These are phyloP conservation scores for Machimus atricapillus DNA, from an alignment of 2,888 invertebrate species.

Conservation along the genomic window DNA sequence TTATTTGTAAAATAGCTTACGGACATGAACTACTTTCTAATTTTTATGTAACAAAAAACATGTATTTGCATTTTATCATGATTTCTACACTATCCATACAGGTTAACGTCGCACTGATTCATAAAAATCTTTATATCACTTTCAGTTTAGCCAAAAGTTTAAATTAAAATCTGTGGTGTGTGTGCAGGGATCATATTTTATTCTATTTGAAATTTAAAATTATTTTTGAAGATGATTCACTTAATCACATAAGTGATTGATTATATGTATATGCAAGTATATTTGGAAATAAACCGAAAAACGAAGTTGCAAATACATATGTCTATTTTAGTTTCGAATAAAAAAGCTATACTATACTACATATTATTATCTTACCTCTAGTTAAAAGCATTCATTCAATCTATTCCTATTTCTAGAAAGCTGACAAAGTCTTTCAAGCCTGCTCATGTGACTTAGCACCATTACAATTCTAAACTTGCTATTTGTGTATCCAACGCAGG, in stretches of 20 bases:
- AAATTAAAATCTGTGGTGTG: too few species aligned
- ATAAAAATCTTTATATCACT: too few species aligned
- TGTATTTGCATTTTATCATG: too few species aligned
- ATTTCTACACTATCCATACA: too few species aligned
- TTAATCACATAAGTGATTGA: too few species aligned
- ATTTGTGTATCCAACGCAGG: constrained; percentile 90
- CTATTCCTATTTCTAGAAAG: constrained; percentile 74
- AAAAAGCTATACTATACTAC: background rate
- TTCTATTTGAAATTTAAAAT: too few species aligned
- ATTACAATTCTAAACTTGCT: constrained; percentile 78
- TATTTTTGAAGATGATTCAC: too few species aligned
- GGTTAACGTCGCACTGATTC: too few species aligned
- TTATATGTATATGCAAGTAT: background rate
- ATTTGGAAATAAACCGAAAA: background rate
- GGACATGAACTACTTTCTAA: background rate
- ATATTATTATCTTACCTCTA: constrained; percentile 66
- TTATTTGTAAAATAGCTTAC: background rate
- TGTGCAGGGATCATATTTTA: too few species aligned
- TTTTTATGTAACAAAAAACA: background rate
- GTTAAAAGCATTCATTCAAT: constrained; percentile 74
- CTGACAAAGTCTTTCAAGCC: constrained; percentile 70
- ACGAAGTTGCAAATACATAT: background rate
- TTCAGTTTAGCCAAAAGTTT: too few species aligned
- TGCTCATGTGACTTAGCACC: constrained; percentile 72
- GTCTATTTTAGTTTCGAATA: background rate